Evolutionary conservation across 1,140 invertebrate genomes (phyloP), one percentile per base, ranked within the genome.

Genomic region (Pseudomyrmex dendroicus): DNA sequence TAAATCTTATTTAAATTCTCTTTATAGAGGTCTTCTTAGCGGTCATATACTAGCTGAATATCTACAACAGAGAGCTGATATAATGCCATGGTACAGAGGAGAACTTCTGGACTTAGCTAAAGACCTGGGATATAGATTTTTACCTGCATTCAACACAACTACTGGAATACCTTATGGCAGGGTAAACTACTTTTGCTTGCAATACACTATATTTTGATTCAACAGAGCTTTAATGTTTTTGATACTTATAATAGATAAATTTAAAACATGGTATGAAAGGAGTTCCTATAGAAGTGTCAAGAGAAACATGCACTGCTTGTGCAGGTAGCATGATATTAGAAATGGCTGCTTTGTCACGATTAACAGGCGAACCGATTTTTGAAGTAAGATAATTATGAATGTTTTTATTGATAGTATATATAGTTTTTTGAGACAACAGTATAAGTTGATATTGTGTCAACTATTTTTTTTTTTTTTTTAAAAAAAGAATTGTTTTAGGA

Each of bases 311-410:
- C 92, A 99, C 98, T 0, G 98, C 99, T 0, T 99, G 99, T 95
- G 99, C 98, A n/a, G 99, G 99, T 7, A 99, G 98, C 2, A 99
- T 99, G 96, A 97, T 99, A 70, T 94, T 99, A 70, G 99, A 99
- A 94, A 98, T 99, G 96, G 99, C 98, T 15, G 98, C 99, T 12
- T 95, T 99, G 4, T 99, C 98, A 10, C 95, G 99, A 20, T 95
- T 99, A 17, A 98, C 98, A 3, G 98, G 98, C 25, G 98, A 99
- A 92, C 95, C 97, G 15, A 96, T 99, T 68, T 99, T 99, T 94
- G 99, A 99, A 94, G 96, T 96, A 93, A 48, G 89, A 74, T 85
- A 59, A 80, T n/a, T 67, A 22, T 54, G 13, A 9, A 59, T 48
- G 67, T 25, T 22, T 35, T 0, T 35, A 35, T 35, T 7, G 35